Evolutionary conservation across 1,140 invertebrate genomes (phyloP).

Genomic region (Brachystomella parvula): DNA sequence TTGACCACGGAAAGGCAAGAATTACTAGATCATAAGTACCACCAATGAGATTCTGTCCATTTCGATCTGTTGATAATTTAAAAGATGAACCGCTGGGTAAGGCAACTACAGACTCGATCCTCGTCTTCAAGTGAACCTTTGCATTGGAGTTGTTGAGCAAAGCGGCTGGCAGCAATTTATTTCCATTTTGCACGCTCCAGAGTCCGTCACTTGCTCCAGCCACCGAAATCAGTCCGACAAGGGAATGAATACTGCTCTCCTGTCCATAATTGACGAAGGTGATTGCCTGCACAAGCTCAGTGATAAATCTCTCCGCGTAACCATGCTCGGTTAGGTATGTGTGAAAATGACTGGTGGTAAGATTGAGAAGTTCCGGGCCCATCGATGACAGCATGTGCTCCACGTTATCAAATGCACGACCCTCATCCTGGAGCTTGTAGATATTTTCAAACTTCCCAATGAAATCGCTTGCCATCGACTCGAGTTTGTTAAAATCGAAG

Average conservation of each 20-base stretch:
- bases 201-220: conserved; percentile 50
- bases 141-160: conserved; percentile 43
- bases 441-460: conserved; percentile 48
- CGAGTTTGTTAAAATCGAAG: conserved; percentile 45
- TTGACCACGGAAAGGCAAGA: conserved; percentile 49
- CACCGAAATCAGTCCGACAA: conserved; percentile 54
- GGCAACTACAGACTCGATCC: conserved; percentile 9
- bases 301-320: conserved; percentile 47
- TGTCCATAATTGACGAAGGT: conserved; percentile 59
- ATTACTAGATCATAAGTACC: conserved; percentile 53
- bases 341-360: conserved; percentile 45
- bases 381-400: conserved; percentile 49
- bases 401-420: conserved; percentile 48
- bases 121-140: conserved; percentile 26
- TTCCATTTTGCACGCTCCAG: conserved; percentile 57
- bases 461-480: conserved; percentile 43
- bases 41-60: neutral
- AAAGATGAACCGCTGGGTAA: neutral
- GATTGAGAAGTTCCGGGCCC: conserved; percentile 47
- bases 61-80: conserved; percentile 12
- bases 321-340: conserved; percentile 45
- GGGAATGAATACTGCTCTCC: conserved; percentile 50
- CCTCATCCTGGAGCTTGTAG: conserved; percentile 51
- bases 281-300: conserved; percentile 52
- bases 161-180: conserved; percentile 49